Conservation (phyloP, 2,797 vertebrate species). For the Eulemur rubriventer region DNA sequence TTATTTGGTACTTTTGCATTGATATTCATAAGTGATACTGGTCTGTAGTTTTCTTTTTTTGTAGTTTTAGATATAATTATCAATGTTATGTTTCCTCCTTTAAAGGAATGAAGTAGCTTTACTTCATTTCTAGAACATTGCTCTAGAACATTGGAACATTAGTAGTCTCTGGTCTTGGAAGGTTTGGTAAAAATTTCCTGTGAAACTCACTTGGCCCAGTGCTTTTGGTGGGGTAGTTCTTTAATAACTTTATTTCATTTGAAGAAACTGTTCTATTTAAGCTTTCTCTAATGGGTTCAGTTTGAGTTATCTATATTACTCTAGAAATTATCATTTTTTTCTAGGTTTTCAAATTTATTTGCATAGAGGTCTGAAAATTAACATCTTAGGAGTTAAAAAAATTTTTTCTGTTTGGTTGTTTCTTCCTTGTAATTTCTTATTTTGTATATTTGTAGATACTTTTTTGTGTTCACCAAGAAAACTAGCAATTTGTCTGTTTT, state of each 20-base stretch:
- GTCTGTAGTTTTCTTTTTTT: neutral
- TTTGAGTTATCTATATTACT: neutral
- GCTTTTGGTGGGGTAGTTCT: neutral
- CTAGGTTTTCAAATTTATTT: neutral
- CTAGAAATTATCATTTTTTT: neutral
- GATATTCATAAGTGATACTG: neutral
- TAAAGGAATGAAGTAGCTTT: neutral
- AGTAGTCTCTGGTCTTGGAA: neutral
- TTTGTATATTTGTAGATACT: neutral
- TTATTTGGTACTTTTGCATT: neutral
- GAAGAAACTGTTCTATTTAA: neutral
- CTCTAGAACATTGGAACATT: neutral
- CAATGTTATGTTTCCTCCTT: neutral
- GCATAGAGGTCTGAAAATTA: neutral
- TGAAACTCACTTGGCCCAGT: neutral
- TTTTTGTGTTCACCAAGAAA: neutral
- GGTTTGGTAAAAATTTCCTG: neutral
- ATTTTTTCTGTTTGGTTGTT: neutral
- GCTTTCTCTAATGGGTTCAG: neutral
- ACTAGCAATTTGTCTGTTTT: neutral
- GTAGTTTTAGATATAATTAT: neutral
- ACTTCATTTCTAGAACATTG: neutral
- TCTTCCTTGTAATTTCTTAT: neutral
- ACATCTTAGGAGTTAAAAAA: neutral
- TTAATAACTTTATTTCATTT: neutral